Base-by-base conservation (phyloP, 1,140 invertebrate species). In the Matsumurasca onukii region DNA sequence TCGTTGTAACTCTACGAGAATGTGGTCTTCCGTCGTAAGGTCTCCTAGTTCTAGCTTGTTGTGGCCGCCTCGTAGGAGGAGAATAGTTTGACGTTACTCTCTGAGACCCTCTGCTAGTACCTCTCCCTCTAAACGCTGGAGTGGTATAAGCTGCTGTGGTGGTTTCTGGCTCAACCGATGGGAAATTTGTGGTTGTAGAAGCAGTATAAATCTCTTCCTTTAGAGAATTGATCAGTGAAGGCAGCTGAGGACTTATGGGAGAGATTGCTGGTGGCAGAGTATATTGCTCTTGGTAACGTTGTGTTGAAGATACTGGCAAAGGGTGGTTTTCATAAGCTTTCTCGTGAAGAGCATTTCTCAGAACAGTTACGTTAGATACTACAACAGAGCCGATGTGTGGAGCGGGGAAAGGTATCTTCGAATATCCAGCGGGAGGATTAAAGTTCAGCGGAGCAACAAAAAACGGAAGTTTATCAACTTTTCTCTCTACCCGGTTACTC, bases 351-450 rank as follows among this genome's bases (percentile, higher is more conserved):
- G 67, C 61, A 20, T 62, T 61, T 66, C 68, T 68, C 15, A 73
- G 39, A 24, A 64, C 61, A 15, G 72, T 71, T 22, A 70, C 65
- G 63, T 75, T 76, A 22, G 75, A 76, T 12, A 93, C 83, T 1
- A 93, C 89, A 15, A 93, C 89, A 0, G 91, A 92, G 1, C 91
- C 91, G 2, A 93, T 91, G 77, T 93, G 91, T 1, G 91, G 91
- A 0, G 90, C 87, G 0, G 91, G 91, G 74, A 93, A 87, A 0
- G 90, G 87, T 66, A 93, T 93, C 78, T 93, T 93, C 0, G 90
- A 88, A 75, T 91, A 93, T 15, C 91, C 91, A 17, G 84, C 80
- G 0, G 91, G 91, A 25, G 91, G 89, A 71, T 89, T 88, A 72
- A 92, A 93, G 73, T 89, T 93, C 12, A 93, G 75, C 0, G 91